Evolutionary conservation across 2,113 vertebrate genomes (phyloP).

Genomic region (Poeciliopsis prolifica): DNA sequence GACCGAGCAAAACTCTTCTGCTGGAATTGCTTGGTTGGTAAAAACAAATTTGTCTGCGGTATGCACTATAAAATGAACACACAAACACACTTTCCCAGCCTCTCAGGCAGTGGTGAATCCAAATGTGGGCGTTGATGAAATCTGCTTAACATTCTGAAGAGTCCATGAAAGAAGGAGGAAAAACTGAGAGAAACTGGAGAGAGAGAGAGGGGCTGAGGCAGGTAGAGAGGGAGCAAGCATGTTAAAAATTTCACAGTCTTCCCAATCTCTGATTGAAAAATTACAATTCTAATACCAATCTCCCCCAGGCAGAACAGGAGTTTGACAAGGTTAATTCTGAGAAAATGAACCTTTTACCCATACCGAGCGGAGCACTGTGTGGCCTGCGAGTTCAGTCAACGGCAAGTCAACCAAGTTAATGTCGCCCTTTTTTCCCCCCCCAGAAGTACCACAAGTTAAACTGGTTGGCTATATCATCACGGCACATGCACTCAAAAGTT

Average conservation of each 20-base stretch:
- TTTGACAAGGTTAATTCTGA: conserved; percentile 73
- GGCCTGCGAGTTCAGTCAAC: conserved; percentile 31
- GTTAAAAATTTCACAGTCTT: conserved; percentile 74
- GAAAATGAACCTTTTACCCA: conserved; percentile 68
- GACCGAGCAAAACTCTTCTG: conserved; percentile 71
- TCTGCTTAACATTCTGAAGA: conserved; percentile 62
- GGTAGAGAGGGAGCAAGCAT: conserved; percentile 48
- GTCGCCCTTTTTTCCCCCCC: conserved; percentile 20
- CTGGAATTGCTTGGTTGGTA: conserved; percentile 53
- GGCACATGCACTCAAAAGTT: background rate
- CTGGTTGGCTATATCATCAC: conserved; percentile 22
- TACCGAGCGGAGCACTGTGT: conserved; percentile 37
- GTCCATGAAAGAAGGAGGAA: conserved; percentile 24
- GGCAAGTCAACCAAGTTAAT: conserved; percentile 45
- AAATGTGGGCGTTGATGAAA: conserved; percentile 53
- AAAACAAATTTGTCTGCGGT: conserved; percentile 30
- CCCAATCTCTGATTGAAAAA: conserved; percentile 75
- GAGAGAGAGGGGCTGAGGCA: background rate
- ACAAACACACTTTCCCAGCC: conserved; percentile 19
- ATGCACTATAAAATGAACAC: conserved; percentile 5
- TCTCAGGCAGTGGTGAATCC: conserved; percentile 47
- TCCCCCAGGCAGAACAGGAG: conserved; percentile 60
- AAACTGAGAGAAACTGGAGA: conserved; percentile 10
- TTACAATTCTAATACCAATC: conserved; percentile 71
- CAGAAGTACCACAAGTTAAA: conserved; percentile 26